Base-by-base conservation (phyloP, 2,888 invertebrate species). In the Drosophila paramelanica region DNA sequence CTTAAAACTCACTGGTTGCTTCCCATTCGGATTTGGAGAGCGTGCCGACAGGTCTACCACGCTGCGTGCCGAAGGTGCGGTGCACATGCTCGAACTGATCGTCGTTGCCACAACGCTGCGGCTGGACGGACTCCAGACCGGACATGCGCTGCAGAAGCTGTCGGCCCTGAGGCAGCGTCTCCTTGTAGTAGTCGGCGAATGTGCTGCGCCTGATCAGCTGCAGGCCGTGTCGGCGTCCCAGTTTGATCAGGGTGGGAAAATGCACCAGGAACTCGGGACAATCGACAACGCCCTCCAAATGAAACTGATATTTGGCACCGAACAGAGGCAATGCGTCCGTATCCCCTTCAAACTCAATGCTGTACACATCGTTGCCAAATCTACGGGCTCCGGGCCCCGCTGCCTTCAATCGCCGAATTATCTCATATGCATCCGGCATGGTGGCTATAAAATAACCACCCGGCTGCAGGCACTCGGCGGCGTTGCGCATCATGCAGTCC, bases 241-340 rank as follows among this genome's bases (percentile, higher is more conserved):
- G 91, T 88, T 95, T 96, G 43, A 94, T 94, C 59, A 99, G 93
- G 5, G 96, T 94, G 17, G 98, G 97, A 92, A 99, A 97, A 93
- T 99, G 96, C 14, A 99, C 98, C 65, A 99, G 94, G 93, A 99
- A 99, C 92, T 99, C 99, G 1, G 99, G 99, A 92, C 99, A 99
- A 92, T 99, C 96, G 1, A 99, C 99, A 7, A 98, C 98, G 39
- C 97, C 98, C 90, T 99, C 98, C 79, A 99, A 93, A 89, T 97
- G 96, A 92, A 99, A 99, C 92, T 98, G 95, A 93, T 99, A 99
- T 91, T 97, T 97, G 20, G 96, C 98, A 42, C 99, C 99, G 93
- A 99, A 99, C 20, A 99, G 92, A 0, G 98, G 97, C 81, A 95
- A 95, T 11, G 94, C 94, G 51, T 93, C 91, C 76, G 94, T 93